Percentiles rank a stretch among this genome's conserved stretches.
phyloP scores from a whole-genome alignment of 2,113 vertebrate genomes.

The Apodemus speciosus region DNA sequence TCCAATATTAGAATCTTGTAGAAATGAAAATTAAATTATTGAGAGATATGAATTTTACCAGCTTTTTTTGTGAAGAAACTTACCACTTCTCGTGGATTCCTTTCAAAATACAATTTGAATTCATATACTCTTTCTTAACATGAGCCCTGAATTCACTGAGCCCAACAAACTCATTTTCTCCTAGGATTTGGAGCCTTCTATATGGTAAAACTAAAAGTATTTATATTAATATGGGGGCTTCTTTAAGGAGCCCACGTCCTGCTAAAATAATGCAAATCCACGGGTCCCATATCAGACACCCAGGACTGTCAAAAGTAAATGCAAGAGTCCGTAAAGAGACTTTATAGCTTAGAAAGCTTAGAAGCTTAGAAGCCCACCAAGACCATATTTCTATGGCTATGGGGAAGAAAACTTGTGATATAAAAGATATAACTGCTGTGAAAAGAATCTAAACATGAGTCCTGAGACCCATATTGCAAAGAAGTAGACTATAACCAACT shows the following conservation, averaged over 20 bases:
- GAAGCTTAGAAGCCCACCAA: not conserved
- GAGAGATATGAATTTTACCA: not conserved
- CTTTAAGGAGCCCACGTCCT: not conserved
- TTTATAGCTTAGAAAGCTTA: not conserved
- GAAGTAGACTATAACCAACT: not conserved
- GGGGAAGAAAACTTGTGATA: not conserved
- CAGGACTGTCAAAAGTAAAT: not conserved
- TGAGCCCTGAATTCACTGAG: not conserved
- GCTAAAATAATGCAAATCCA: not conserved
- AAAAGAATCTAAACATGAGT: not conserved
- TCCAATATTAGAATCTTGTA: not conserved
- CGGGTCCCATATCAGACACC: not conserved
- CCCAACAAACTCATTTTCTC: not conserved
- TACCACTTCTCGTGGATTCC: not conserved
- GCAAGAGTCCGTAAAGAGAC: not conserved
- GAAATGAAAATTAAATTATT: not conserved
- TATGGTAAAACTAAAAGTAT: not conserved
- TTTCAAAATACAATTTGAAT: not conserved
- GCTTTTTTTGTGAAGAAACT: not conserved
- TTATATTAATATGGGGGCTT: not conserved
- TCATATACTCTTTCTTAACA: not conserved
- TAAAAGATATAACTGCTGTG: not conserved
- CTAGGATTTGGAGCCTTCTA: accelerated
- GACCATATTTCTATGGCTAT: not conserved
- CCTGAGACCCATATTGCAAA: not conserved